Evolutionary conservation across 2,797 vertebrate species (phyloP), one percentile per base, ranked within the genome.

Genomic region (Catostomus latipinnis): DNA sequence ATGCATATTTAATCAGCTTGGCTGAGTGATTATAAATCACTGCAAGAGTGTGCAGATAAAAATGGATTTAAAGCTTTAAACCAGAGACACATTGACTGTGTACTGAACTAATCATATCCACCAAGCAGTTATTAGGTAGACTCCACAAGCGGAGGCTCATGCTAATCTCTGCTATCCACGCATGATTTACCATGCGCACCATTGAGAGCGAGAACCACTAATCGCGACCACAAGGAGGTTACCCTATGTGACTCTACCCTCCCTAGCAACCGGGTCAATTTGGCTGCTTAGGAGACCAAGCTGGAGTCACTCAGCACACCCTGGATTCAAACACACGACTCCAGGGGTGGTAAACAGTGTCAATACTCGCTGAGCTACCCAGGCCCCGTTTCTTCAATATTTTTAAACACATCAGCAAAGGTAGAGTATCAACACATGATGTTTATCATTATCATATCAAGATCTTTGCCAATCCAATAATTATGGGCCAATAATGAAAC

Each of bases 61-160:
- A 72, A 16, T 43, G 86, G 88, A 90, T 92, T 92, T 86, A 87
- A 57, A 75, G 88, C 83, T 92, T 85, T 34, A 34, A 85, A 67
- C 16, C 74, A 81, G 57, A 73, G 78, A 84, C 80, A 81, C 79
- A 86, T 80, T 62, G n/a, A 18, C 63, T 18, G 74, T 83, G 77
- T 69, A 81, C 56, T 85, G 65, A 88, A 85, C 56, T 80, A 86
- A 88, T 86, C 80, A 90, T 85, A 81, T 88, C 76, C 78, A 76
- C 74, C 81, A 78, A 81, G 66, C 69, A 34, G 34, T 34, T 34
- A 34, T 34, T 22, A 22, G 22, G 22, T 22, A 34, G 34, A 34
- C 34, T 34, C 34, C 34, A 4, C 34, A 34, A 4, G 34, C 34
- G 34, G 34, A 34, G 34, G 34, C 34, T 34, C 34, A 34, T 34